Conservation (phyloP, 1,140 invertebrate species). For the Bombus vancouverensis region DNA sequence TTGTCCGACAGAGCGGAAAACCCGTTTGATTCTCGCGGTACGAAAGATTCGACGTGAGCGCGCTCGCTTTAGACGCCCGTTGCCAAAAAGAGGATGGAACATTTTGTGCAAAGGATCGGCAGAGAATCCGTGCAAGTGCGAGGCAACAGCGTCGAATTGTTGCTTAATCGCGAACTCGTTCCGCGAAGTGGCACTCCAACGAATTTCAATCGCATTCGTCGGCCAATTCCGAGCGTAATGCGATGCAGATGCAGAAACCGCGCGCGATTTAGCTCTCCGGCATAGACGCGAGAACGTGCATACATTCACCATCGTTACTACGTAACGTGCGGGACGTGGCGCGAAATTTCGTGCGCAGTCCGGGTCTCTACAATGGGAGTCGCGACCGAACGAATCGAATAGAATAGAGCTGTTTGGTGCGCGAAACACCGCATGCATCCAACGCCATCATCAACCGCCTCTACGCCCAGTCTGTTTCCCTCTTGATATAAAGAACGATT, state of each 20-base stretch:
- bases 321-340: slow-evolving; percentile 36
- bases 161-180: slow-evolving; percentile 48
- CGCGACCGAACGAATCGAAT: slow-evolving; percentile 66
- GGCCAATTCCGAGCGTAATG: slow-evolving; percentile 36
- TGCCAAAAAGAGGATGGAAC: too few relatives aligned
- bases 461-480: background rate
- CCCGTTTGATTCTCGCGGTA: background rate
- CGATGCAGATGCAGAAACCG: slow-evolving; percentile 58
- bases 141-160: slow-evolving; percentile 32
- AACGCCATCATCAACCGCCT: background rate
- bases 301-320: background rate
- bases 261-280: slow-evolving; percentile 67
- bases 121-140: background rate
- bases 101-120: background rate
- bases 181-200: background rate
- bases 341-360: slow-evolving; percentile 67
- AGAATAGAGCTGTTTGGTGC: slow-evolving; percentile 69
- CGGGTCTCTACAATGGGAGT: slow-evolving; percentile 70
- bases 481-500: background rate
- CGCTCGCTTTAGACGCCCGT: too few relatives aligned
- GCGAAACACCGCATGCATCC: slow-evolving; percentile 41
- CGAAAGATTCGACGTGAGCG: too few relatives aligned
- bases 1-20: background rate
- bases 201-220: slow-evolving; percentile 51
- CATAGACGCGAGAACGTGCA: slow-evolving; percentile 37